Conservation (phyloP, 2,113 vertebrate species). For the Caretta caretta region DNA sequence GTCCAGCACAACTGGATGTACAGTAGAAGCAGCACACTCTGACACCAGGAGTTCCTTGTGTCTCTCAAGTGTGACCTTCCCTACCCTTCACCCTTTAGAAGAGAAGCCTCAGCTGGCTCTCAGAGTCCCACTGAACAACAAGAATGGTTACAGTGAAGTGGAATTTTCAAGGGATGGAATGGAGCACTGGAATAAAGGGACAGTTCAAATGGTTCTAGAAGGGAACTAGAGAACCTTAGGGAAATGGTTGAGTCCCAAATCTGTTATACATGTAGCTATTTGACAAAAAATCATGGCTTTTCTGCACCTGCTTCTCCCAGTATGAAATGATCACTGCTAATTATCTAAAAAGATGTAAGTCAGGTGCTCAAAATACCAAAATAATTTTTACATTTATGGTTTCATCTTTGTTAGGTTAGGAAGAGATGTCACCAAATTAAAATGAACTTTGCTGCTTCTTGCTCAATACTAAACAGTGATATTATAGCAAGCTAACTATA, state of each 20-base stretch:
- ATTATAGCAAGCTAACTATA: neutral
- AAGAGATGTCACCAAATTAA: neutral
- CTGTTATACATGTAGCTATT: neutral
- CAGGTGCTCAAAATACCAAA: conserved; percentile 10
- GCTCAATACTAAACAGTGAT: neutral
- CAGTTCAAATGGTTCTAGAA: neutral
- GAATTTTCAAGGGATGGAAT: neutral
- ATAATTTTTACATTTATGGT: neutral
- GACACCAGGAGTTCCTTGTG: neutral
- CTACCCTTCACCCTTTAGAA: neutral
- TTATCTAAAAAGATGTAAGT: conserved; percentile 22
- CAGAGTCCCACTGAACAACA: neutral
- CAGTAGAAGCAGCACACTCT: neutral
- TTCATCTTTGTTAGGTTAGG: conserved; percentile 10
- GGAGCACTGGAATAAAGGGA: neutral
- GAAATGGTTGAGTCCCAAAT: neutral
- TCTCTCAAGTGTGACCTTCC: neutral
- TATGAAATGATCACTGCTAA: neutral
- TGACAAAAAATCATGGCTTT: neutral
- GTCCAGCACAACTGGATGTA: neutral
- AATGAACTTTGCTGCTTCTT: neutral
- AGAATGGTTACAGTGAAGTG: neutral
- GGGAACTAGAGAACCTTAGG: neutral
- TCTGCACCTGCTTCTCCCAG: neutral
- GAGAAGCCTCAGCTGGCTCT: neutral